phyloP scores from a whole-genome alignment of 35 echinoderm and acorn worm species.

The Anneissia japonica region DNA sequence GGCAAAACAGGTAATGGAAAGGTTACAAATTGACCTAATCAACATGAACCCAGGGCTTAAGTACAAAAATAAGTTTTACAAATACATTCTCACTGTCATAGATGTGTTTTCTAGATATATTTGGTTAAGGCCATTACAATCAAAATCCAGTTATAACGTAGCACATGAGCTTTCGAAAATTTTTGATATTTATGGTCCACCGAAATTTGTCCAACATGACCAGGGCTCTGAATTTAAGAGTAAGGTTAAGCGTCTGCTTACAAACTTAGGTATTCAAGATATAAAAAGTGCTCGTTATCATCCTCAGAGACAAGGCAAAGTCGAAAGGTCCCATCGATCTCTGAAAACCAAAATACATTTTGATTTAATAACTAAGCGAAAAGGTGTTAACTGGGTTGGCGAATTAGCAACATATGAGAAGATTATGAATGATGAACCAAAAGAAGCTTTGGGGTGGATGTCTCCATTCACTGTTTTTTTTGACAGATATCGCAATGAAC shows the following conservation, averaged over 20 bases:
- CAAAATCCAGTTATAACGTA: neutral
- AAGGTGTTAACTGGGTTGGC: constrained; percentile 4
- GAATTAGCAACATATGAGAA: neutral
- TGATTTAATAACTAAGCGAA: constrained; percentile 9
- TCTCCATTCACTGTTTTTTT: constrained; percentile 23
- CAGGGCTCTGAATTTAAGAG: neutral
- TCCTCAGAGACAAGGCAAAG: constrained; percentile 10
- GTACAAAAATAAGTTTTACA: neutral
- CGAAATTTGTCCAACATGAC: neutral
- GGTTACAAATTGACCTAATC: neutral
- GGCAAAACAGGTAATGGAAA: neutral
- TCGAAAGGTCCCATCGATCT: constrained; percentile 12
- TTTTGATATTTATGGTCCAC: constrained; percentile 1
- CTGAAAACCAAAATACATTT: constrained; percentile 4
- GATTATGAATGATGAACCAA: constrained; percentile 28
- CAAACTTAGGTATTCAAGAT: neutral
- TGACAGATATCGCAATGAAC: neutral
- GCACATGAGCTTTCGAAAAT: constrained; percentile 3
- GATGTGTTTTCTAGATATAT: neutral
- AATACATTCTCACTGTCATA: neutral
- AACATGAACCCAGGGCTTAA: neutral
- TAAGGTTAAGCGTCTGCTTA: constrained; percentile 3
- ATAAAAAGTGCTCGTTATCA: constrained; percentile 28
- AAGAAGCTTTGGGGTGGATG: constrained; percentile 8
- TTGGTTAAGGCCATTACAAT: neutral